Conservation (phyloP, 2,113 vertebrate genomes). For the Daphoenositta chrysoptera region DNA sequence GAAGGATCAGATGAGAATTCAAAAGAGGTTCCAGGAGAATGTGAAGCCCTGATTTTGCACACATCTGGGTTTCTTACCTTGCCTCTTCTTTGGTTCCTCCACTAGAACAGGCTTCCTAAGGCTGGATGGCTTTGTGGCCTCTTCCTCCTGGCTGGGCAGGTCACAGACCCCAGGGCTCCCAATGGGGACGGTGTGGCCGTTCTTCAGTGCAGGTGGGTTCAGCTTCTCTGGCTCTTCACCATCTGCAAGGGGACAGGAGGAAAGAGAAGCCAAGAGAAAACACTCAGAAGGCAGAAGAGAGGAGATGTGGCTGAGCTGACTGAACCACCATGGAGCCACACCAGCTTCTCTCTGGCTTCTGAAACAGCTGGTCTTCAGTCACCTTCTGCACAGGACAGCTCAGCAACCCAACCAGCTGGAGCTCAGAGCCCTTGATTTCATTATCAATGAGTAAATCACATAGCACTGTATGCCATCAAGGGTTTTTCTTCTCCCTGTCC, state of each 20-base stretch:
- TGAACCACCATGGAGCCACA: background rate
- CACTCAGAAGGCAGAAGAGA: background rate
- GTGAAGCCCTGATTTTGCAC: background rate
- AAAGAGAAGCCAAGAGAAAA: background rate
- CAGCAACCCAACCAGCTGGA: background rate
- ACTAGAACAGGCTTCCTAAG: conserved; percentile 73
- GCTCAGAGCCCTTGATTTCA: background rate
- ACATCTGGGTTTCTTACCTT: conserved; percentile 51
- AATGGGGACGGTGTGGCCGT: conserved; percentile 87
- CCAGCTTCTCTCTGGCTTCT: background rate
- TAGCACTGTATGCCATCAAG: background rate
- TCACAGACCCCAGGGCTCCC: conserved; percentile 28
- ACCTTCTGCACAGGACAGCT: background rate
- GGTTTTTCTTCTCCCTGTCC: background rate
- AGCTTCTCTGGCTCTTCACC: conserved; percentile 77
- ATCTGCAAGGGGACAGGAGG: conserved; percentile 48
- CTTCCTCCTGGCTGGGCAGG: conserved; percentile 67
- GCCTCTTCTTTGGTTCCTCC: conserved; percentile 77
- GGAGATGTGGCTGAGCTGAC: background rate
- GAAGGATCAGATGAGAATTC: background rate
- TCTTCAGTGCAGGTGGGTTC: conserved; percentile 81
- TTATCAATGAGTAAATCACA: background rate
- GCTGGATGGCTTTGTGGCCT: conserved; percentile 72
- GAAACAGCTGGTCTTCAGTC: background rate
- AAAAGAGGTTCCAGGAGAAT: background rate